These are phyloP conservation scores for Corynorhinus townsendii DNA, from an alignment of 2,113 vertebrate genomes.

Conservation along the genomic window DNA sequence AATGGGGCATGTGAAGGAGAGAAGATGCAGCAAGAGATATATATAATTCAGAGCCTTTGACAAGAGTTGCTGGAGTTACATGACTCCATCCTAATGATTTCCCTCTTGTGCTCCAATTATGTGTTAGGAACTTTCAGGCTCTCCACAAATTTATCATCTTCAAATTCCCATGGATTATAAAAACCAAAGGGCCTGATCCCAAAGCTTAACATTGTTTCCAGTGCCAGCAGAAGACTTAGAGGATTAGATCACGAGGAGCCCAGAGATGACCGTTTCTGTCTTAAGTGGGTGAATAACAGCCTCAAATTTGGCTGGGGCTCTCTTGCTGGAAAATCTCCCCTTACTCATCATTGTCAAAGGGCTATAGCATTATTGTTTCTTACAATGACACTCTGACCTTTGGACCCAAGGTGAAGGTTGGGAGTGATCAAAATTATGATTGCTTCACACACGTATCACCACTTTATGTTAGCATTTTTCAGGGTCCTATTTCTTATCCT, in stretches of 20 bases:
- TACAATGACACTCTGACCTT: not conserved
- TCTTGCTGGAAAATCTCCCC: slow-evolving; percentile 29
- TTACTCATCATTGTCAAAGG: slow-evolving; percentile 17
- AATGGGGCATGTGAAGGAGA: not conserved
- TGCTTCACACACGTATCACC: not conserved
- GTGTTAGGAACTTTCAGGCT: slow-evolving; percentile 42
- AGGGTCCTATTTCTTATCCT: not conserved
- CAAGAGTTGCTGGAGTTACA: slow-evolving; percentile 27
- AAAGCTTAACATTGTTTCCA: slow-evolving; percentile 54
- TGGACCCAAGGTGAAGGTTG: not conserved
- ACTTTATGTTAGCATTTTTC: not conserved
- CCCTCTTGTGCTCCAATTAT: slow-evolving; percentile 46
- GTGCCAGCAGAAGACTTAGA: slow-evolving; percentile 60
- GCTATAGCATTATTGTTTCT: not conserved
- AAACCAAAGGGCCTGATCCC: slow-evolving; percentile 58
- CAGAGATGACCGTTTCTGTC: slow-evolving; percentile 48
- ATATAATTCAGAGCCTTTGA: not conserved
- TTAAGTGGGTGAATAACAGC: slow-evolving; percentile 52
- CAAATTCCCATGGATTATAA: slow-evolving; percentile 70
- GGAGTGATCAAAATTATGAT: not conserved
- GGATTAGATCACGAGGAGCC: slow-evolving; percentile 51
- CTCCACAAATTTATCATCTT: slow-evolving; percentile 59
- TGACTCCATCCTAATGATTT: slow-evolving; percentile 58
- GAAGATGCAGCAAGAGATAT: not conserved
- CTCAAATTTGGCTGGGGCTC: slow-evolving; percentile 22